A percentile compares a stretch with the other conserved stretches of the same genome.
Evolutionary conservation across 2,888 invertebrate species (phyloP).

Genomic region (Drosophila koepferae): DNA sequence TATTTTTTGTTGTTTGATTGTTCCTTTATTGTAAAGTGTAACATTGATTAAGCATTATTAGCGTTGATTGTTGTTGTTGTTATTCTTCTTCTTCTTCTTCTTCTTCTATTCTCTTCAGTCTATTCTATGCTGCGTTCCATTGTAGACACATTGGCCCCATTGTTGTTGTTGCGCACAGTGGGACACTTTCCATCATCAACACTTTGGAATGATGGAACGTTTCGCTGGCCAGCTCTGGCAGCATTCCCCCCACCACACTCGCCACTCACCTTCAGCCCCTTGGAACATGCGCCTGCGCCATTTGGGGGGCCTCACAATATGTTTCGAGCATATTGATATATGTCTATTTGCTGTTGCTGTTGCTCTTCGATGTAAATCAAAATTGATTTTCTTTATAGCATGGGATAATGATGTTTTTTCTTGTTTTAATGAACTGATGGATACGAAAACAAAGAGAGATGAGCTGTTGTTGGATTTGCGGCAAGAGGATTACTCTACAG

Average conservation of each 20-base stretch:
- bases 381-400: slow-evolving; percentile 64
- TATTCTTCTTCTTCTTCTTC: slow-evolving; percentile 11
- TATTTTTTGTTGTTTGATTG: slow-evolving; percentile 24
- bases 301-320: slow-evolving; percentile 36
- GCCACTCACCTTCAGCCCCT: slow-evolving; percentile 20
- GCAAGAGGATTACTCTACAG: neutral
- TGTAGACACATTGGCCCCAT: slow-evolving; percentile 53
- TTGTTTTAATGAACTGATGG: slow-evolving; percentile 66
- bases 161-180: slow-evolving; percentile 68
- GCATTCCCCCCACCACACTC: neutral
- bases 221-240: slow-evolving; percentile 65
- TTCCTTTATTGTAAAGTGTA: slow-evolving; percentile 77
- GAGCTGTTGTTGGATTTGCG: neutral
- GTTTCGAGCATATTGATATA: slow-evolving; percentile 55
- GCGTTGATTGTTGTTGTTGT: slow-evolving; percentile 73
- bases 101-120: slow-evolving; percentile 33
- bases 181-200: slow-evolving; percentile 79
- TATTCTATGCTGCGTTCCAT: slow-evolving; percentile 41
- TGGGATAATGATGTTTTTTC: slow-evolving; percentile 66
- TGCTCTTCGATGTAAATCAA: slow-evolving; percentile 65
- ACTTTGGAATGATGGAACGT: slow-evolving; percentile 74
- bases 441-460: slow-evolving; percentile 18
- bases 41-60: slow-evolving; percentile 83
- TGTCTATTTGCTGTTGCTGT: slow-evolving; percentile 33
- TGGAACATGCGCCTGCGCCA: slow-evolving; percentile 53